Conservation (phyloP, 53 echinoderm and acorn worm species). For the Apostichopus leukothele region DNA sequence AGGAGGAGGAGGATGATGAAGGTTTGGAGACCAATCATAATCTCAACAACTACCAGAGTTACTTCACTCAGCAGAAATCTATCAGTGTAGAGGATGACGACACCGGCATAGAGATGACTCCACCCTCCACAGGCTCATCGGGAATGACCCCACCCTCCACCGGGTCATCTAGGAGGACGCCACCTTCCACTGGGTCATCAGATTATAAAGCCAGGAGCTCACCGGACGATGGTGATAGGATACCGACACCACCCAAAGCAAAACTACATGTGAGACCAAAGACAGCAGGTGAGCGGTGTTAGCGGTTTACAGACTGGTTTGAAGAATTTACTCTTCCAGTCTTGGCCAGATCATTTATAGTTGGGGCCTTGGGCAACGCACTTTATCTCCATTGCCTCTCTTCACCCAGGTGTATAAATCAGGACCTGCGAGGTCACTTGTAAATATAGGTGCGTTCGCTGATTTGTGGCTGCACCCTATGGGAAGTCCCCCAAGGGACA, state of each 20-base stretch:
- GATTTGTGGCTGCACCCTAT: too few relatives aligned
- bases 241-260: constrained; percentile 68
- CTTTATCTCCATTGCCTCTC: too few relatives aligned
- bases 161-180: constrained; percentile 43
- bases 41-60: constrained; percentile 48
- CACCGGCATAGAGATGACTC: constrained; percentile 65
- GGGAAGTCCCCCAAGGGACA: too few relatives aligned
- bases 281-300: constrained; percentile 68
- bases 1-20: constrained; percentile 48
- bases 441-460: too few relatives aligned
- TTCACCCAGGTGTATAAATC: too few relatives aligned
- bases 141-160: constrained; percentile 8
- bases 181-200: constrained; percentile 59
- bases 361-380: too few relatives aligned
- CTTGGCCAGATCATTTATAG: too few relatives aligned
- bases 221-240: constrained; percentile 42
- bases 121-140: constrained; percentile 64
- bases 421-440: too few relatives aligned
- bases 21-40: constrained; percentile 8
- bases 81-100: constrained; percentile 63
- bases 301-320: too few relatives aligned
- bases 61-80: constrained; percentile 47
- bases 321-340: too few relatives aligned
- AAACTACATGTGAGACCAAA: constrained; percentile 64
- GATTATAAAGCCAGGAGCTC: constrained; percentile 49